A percentile compares a stretch with the other conserved stretches of the same genome.
These are phyloP conservation scores for Zaprionus capensis DNA, from an alignment of 1,140 invertebrate genomes.

Conservation along the genomic window DNA sequence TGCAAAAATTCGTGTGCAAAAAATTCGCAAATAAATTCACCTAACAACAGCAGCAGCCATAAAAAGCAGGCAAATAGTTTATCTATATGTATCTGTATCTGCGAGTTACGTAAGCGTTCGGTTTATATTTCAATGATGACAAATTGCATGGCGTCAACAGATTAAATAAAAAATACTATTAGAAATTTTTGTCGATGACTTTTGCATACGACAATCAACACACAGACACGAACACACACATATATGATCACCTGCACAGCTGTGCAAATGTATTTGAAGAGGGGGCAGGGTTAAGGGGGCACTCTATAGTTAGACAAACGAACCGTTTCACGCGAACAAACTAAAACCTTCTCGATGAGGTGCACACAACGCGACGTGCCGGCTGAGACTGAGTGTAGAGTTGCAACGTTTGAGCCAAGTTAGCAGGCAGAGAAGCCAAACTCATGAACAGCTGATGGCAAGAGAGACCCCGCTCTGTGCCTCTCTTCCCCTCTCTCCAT, in stretches of 20 bases:
- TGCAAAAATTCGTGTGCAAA: conserved; percentile 58
- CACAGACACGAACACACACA: conserved; percentile 28
- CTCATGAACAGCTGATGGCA: conserved; percentile 63
- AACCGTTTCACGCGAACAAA: conserved; percentile 46
- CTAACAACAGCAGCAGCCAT: conserved; percentile 17
- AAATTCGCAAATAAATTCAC: conserved; percentile 49
- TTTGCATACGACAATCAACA: conserved; percentile 27
- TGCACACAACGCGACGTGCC: conserved; percentile 75
- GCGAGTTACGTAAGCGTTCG: conserved; percentile 35
- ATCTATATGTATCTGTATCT: conserved; percentile 7
- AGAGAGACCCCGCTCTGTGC: conserved; percentile 11
- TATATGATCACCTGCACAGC: conserved; percentile 47
- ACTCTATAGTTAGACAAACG: conserved; percentile 18
- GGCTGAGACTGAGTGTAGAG: conserved; percentile 62
- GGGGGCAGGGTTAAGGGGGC: neutral
- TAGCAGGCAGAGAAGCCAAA: conserved; percentile 9
- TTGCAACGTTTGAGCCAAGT: conserved; percentile 60
- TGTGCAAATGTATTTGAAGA: conserved; percentile 56
- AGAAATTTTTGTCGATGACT: conserved; percentile 53
- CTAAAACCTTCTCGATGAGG: conserved; percentile 57
- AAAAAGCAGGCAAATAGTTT: conserved; percentile 43
- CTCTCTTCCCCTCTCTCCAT: conserved; percentile 1
- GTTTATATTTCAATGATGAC: conserved; percentile 47
- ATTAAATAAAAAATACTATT: conserved; percentile 70
- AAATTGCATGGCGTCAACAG: conserved; percentile 67